Conservation (phyloP, 1,140 invertebrate species). For the Zophobas morio region DNA sequence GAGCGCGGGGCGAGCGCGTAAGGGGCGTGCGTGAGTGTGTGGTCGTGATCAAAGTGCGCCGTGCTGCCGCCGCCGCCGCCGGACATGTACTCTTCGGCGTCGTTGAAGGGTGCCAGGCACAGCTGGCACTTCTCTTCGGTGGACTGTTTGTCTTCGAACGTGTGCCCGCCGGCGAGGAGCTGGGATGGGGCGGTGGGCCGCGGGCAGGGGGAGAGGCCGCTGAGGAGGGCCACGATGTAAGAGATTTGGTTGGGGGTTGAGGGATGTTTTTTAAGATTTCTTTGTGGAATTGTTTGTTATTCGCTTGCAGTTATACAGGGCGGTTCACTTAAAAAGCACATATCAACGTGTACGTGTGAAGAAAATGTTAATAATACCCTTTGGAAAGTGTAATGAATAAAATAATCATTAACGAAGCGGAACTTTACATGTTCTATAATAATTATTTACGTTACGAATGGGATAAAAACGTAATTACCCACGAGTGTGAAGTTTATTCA, state of each 20-base stretch:
- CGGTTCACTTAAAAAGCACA: too few species aligned
- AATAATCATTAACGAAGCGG: too few species aligned
- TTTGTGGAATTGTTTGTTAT: not conserved
- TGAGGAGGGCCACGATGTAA: slow-evolving; percentile 34
- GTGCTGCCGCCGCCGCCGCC: too few species aligned
- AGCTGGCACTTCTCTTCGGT: slow-evolving; percentile 46
- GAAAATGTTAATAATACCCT: too few species aligned
- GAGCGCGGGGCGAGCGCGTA: slow-evolving; percentile 7
- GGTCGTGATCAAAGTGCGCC: not conserved
- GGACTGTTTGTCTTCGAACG: slow-evolving; percentile 34
- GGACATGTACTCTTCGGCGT: slow-evolving; percentile 19
- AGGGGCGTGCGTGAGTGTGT: not conserved
- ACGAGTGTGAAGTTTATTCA: too few species aligned
- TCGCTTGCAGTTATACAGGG: not conserved
- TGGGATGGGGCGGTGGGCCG: slow-evolving; percentile 28
- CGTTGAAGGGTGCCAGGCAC: slow-evolving; percentile 4
- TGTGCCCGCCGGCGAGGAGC: slow-evolving; percentile 36
- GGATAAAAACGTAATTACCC: too few species aligned
- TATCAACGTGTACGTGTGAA: too few species aligned
- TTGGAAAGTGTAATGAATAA: too few species aligned
- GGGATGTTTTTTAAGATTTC: too few species aligned
- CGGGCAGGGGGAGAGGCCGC: slow-evolving; percentile 16
- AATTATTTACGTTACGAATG: too few species aligned
- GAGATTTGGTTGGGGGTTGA: not conserved
- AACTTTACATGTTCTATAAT: too few species aligned